Evolutionary conservation across 2,797 vertebrate genomes (phyloP), one percentile per base, ranked within the genome.

Genomic region (Phoebastria nigripes): DNA sequence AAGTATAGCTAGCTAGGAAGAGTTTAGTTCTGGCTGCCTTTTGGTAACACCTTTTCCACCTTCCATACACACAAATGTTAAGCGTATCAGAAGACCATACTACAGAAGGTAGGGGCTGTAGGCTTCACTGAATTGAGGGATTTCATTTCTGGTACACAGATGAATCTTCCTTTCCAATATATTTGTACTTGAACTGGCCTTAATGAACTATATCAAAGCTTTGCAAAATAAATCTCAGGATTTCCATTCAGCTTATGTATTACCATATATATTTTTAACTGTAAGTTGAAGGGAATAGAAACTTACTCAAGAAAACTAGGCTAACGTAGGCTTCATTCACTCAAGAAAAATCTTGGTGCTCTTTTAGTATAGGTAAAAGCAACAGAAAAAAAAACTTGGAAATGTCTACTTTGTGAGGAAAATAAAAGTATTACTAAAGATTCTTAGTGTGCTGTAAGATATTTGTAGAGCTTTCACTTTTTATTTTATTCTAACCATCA

Each of bases 91-190:
- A 58, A 67, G 59, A 20, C 29, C 7, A 2, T 33, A 5, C 29
- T 17, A 20, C 21, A 35, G 26, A 6, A 2, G 1, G 26, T 4
- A 0, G 4, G 41, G n/a, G 66, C 59, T 3, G 1, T 5, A 28
- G 28, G n/a, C 51, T 42, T 69, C 77, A 22, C 17, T 71, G 33
- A 81, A 47, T 4, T 28, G 18, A 56, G 47, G 15, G 69, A 51
- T 83, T 87, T 83, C 1, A 17, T 74, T 28, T 82, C 31, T 70
- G n/a, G 18, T 62, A 12, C n/a, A 55, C 19, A 26, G 61, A 37
- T 78, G n/a, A 62, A 63, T 89, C 71, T 87, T 59, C 41, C 37
- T 82, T 94, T 56, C 71, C 58, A 77, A 22, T 4, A 6, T 29
- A 35, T 41, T 71, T 89, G 11, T 63, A 54, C 11, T 21, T 76